Conservation (phyloP, 92 coral and sea anemone species). For the Metridium senile region DNA sequence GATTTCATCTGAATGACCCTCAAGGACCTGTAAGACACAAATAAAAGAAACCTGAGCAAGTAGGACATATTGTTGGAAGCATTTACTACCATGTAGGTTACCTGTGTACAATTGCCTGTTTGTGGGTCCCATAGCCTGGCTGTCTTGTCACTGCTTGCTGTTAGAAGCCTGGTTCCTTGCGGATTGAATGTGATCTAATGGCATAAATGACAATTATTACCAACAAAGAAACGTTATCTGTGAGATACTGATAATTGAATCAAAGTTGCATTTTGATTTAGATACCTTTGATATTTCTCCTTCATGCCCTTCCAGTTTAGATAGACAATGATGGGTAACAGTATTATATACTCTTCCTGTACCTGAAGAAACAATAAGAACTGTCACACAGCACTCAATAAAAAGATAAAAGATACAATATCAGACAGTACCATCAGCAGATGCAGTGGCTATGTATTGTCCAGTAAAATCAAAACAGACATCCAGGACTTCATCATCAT, state of each 20-base stretch:
- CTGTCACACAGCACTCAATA: too few species aligned
- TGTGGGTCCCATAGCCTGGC: conserved; percentile 94
- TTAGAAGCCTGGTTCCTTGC: conserved; percentile 90
- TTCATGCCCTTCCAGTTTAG: conserved; percentile 96
- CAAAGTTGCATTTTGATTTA: background rate
- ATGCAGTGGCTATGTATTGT: conserved; percentile 91
- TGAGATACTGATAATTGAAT: background rate
- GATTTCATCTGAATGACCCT: conserved; percentile 97
- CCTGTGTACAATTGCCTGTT: conserved; percentile 95
- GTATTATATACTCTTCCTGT: conserved; percentile 95
- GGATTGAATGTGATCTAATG: conserved; percentile 87
- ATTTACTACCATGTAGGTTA: too few species aligned
- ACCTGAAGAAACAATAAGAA: conserved; percentile 56
- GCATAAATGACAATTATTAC: background rate
- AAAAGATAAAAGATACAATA: too few species aligned
- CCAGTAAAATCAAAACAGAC: conserved; percentile 98
- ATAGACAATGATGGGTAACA: conserved; percentile 85
- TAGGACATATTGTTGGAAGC: too few species aligned
- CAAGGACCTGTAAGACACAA: conserved; percentile 71
- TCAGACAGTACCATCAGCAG: conserved; percentile 99
- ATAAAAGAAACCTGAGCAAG: too few species aligned
- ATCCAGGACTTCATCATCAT: conserved; percentile 98
- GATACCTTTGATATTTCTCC: conserved; percentile 97
- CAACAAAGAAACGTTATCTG: too few species aligned
- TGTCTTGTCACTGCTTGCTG: conserved; percentile 98